Base-by-base conservation (phyloP, 2,888 invertebrate species). In the Ceratothoa steindachneri region DNA sequence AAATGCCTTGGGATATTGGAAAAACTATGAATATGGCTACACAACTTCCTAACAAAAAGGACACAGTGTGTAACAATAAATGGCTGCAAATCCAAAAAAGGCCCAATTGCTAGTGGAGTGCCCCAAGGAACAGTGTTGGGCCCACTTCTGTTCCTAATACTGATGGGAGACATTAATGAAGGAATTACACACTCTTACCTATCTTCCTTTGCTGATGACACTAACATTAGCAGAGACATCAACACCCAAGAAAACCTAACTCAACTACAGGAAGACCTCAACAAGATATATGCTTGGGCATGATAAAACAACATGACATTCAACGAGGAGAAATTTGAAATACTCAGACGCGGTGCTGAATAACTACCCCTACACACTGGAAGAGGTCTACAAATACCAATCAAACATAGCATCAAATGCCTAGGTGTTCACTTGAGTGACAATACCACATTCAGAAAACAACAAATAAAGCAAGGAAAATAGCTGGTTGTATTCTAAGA, bases 111-210 rank as follows among this genome's bases (percentile, higher is more conserved):
- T n/a, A 51, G 68, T 51, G 52, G 68, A 15, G 68, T 51, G 2
- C 68, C 68, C 67, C 52, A 68, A 51, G 68, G 68, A 19, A 28
- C 22, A 4, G 68, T 51, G 2, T 29, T 51, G 4, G 68, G 68
- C 19, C 52, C 27, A 2, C 51, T 68, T 5, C 27, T 68, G 4
- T 67, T 41, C 28, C 27, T 68, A 3, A 24, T 51, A 68, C n/a
- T n/a, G n/a, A n/a, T n/a, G 19, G 51, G 68, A 29, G 68, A 68
- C 22, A 68, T 68, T 15, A 29, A 51, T 19, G 29, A 24, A 24
- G 68, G 29, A 19, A 19, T 51, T 2, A 1, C 22, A 4, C 68
- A 68, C 52, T 51, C 68, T 12, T 28, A 30, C 24, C 15, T 30
- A 28, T 30, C 60, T 1, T 60, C 55, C 30, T 55, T 55, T 65